phyloP scores from a whole-genome alignment of 2,797 vertebrate species.

The Phaenicophaeus curvirostris region DNA sequence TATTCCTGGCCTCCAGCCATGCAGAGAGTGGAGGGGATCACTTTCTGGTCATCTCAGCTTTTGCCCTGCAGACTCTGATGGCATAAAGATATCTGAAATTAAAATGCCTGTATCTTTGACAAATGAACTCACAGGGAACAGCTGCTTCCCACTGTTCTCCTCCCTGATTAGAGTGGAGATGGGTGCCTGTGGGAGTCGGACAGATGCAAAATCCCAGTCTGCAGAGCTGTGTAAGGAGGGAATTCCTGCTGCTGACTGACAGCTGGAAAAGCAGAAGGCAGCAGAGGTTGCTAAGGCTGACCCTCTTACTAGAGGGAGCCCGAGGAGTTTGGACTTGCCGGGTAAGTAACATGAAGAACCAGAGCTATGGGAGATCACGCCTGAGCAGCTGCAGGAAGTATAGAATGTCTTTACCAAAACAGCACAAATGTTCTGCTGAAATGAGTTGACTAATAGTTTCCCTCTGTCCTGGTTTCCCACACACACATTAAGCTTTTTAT shows the following conservation, averaged over 20 bases:
- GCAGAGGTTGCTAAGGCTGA: background rate
- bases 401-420: conserved; percentile 1
- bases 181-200: background rate
- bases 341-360: background rate
- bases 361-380: background rate
- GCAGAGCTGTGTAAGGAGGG: background rate
- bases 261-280: conserved; percentile 15
- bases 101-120: background rate
- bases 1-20: background rate
- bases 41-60: background rate
- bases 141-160: background rate
- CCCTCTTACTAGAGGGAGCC: background rate
- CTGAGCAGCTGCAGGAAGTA: conserved; percentile 26
- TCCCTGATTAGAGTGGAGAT: fast-evolving
- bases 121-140: background rate
- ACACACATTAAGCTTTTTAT: background rate
- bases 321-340: background rate
- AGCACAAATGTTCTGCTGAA: conserved; percentile 24
- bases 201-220: background rate
- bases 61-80: background rate
- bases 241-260: background rate
- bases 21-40: background rate
- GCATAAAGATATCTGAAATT: background rate
- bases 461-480: background rate
- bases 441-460: conserved; percentile 1